These are phyloP conservation scores for Dendrolimus kikuchii DNA, from an alignment of 1,140 invertebrate species.

Conservation along the genomic window DNA sequence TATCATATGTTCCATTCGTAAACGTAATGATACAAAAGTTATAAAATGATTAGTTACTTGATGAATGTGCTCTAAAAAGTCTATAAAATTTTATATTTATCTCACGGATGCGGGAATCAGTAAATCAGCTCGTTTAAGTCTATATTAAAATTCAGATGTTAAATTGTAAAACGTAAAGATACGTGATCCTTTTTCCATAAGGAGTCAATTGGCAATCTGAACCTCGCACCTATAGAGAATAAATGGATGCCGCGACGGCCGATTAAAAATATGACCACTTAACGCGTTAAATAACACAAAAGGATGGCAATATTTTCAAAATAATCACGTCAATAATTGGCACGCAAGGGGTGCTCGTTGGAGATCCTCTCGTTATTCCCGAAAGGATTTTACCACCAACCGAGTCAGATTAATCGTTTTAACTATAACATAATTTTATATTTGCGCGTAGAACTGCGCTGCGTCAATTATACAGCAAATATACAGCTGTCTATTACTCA, in stretches of 20 bases:
- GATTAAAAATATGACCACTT: constrained; percentile 57
- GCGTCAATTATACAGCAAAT: constrained; percentile 63
- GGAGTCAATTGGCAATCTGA: constrained; percentile 53
- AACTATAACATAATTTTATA: constrained; percentile 64
- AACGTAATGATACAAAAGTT: too few relatives aligned
- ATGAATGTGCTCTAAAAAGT: too few relatives aligned
- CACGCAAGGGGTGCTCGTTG: constrained; percentile 44
- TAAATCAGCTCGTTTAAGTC: constrained; percentile 1
- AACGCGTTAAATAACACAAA: constrained; percentile 58
- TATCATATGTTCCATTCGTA: too few relatives aligned
- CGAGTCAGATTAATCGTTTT: constrained; percentile 65
- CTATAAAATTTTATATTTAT: too few relatives aligned
- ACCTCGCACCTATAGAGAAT: constrained; percentile 26
- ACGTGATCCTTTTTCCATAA: constrained; percentile 28
- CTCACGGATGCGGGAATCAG: too few relatives aligned
- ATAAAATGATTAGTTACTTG: too few relatives aligned
- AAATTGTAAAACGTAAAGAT: constrained; percentile 13
- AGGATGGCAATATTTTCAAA: constrained; percentile 62
- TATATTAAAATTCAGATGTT: constrained; percentile 4
- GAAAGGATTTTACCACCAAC: constrained; percentile 63
- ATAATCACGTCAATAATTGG: constrained; percentile 70
- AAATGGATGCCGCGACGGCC: constrained; percentile 29
- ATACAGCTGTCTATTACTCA: constrained; percentile 60
- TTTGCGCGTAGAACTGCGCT: constrained; percentile 36
- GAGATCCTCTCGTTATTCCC: constrained; percentile 55